Evolutionary conservation across 2,113 vertebrate species (phyloP).

Genomic region (Lota lota): DNA sequence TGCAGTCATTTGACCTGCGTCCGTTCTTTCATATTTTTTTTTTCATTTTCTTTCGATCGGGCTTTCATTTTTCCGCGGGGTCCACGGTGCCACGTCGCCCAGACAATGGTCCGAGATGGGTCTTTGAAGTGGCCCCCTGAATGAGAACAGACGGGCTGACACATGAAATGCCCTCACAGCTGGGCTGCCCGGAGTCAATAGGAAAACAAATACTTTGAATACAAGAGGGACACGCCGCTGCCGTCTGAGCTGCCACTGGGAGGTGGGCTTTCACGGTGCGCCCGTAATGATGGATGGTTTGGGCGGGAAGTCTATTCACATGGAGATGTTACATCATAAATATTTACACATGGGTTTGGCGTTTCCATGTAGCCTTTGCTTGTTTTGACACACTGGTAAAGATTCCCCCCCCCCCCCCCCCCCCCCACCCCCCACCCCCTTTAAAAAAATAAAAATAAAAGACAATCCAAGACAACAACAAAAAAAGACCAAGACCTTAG

Average conservation of each 20-base stretch:
- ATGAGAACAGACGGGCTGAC: slow-evolving; percentile 82
- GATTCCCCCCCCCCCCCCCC: slow-evolving; percentile 30
- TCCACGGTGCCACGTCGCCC: slow-evolving; percentile 82
- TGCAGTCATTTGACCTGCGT: slow-evolving; percentile 94
- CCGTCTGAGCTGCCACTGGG: slow-evolving; percentile 75
- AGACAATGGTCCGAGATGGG: slow-evolving; percentile 87
- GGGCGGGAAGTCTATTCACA: slow-evolving; percentile 82
- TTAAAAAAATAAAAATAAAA: slow-evolving; percentile 26
- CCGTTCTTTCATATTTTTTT: slow-evolving; percentile 76
- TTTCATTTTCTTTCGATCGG: slow-evolving; percentile 77
- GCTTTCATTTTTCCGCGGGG: slow-evolving; percentile 85
- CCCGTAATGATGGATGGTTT: slow-evolving; percentile 95
- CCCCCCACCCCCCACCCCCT: too few species aligned
- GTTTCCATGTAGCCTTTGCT: slow-evolving; percentile 80
- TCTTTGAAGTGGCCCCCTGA: slow-evolving; percentile 90
- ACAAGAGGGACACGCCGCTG: slow-evolving; percentile 86
- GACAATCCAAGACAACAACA: too few species aligned
- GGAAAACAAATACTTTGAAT: slow-evolving; percentile 96
- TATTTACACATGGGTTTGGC: slow-evolving; percentile 98
- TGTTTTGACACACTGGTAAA: slow-evolving; percentile 77
- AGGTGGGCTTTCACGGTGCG: slow-evolving; percentile 81
- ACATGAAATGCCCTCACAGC: slow-evolving; percentile 80
- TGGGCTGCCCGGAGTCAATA: slow-evolving; percentile 82
- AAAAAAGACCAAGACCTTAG: slow-evolving; percentile 52
- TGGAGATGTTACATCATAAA: slow-evolving; percentile 88